A percentile compares a stretch with the other conserved stretches of the same genome.
Conservation (phyloP, 2,113 vertebrate species). For the Crotophaga sulcirostris region DNA sequence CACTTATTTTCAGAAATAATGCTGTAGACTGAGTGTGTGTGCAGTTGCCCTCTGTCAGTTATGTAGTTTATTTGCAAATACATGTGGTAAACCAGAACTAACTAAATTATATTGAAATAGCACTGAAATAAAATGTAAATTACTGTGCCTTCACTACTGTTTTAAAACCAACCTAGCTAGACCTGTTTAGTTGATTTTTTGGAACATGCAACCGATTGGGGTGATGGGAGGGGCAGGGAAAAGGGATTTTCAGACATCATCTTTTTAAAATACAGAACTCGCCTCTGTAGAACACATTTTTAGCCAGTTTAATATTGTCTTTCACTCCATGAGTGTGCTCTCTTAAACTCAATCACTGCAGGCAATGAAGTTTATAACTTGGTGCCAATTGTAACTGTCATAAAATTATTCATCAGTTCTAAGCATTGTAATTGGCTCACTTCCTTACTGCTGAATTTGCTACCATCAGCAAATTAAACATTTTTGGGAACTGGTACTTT, state of each 20-base stretch:
- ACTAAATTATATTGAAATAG: neutral
- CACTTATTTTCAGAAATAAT: neutral
- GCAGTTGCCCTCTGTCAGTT: neutral
- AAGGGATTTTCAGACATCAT: no score
- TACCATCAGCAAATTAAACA: conserved; percentile 58
- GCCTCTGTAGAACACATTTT: neutral
- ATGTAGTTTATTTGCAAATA: neutral
- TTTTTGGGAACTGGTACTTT: conserved; percentile 39
- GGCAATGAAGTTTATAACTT: conserved; percentile 25
- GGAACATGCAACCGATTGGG: neutral
- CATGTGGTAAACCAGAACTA: neutral
- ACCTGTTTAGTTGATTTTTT: neutral
- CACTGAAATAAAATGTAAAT: neutral
- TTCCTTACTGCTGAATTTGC: conserved; percentile 20
- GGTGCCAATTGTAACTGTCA: conserved; percentile 10
- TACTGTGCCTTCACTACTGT: neutral
- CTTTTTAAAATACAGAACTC: neutral
- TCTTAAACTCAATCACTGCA: neutral
- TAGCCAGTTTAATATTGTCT: neutral
- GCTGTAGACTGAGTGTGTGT: neutral
- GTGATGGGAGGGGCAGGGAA: no score
- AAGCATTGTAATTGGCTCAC: conserved; percentile 40
- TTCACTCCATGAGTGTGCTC: neutral
- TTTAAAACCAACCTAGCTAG: neutral
- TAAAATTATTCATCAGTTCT: conserved; percentile 58